Percentiles rank a stretch among this genome's conserved stretches.
phyloP scores from a whole-genome alignment of 2,113 vertebrate genomes.

The Saguinus midas region DNA sequence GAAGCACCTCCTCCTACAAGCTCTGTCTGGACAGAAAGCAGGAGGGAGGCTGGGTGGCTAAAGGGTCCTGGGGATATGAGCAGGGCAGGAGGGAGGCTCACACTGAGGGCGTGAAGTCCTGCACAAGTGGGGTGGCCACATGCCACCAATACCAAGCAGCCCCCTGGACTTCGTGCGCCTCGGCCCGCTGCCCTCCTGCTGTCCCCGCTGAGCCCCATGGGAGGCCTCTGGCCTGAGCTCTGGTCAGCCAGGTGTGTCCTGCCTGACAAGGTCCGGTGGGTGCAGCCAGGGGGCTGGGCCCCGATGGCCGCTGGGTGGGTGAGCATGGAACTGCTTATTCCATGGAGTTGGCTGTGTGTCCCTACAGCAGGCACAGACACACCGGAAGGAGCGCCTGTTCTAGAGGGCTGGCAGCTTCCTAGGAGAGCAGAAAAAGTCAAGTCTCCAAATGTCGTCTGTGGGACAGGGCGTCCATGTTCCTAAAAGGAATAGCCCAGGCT shows the following conservation, averaged over 20 bases:
- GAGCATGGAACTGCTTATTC: rapidly evolving
- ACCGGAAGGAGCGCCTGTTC: not conserved
- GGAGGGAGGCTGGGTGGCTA: rapidly evolving
- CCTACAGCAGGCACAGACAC: not conserved
- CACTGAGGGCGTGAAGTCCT: too few relatives aligned
- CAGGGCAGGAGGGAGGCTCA: not conserved
- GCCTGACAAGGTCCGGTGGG: not conserved
- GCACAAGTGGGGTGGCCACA: rapidly evolving
- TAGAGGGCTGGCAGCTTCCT: not conserved
- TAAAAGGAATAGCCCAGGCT: not conserved
- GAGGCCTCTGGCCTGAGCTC: not conserved
- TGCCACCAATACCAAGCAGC: rapidly evolving
- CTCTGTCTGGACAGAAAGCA: not conserved
- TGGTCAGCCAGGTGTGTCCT: not conserved
- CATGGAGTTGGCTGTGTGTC: not conserved
- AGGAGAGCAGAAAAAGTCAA: not conserved
- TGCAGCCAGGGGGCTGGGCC: not conserved
- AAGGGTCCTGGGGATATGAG: not conserved
- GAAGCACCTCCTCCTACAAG: rapidly evolving
- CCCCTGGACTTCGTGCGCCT: rapidly evolving
- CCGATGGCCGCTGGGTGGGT: not conserved
- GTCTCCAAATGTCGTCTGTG: not conserved
- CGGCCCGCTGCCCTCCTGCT: not conserved
- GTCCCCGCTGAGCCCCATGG: rapidly evolving
- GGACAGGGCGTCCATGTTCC: not conserved